Base-by-base conservation (phyloP, 2,797 vertebrate genomes). In the Sebastolobus altivelis region DNA sequence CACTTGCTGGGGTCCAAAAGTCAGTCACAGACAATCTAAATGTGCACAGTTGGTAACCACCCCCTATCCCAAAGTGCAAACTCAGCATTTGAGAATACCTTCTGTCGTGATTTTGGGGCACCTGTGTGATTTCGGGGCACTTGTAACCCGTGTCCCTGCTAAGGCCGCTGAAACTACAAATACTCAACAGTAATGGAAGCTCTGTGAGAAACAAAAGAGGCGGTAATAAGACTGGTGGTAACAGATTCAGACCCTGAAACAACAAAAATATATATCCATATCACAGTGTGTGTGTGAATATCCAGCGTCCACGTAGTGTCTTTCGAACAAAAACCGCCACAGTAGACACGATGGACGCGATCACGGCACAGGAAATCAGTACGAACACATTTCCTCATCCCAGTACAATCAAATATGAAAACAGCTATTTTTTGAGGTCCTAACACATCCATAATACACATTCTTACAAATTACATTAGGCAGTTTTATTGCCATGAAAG, bases 91-190 rank as follows among this genome's bases (percentile, higher is more conserved):
- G 52, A 86, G 60, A 84, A 86, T 13, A 88, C 74, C 77, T 75
- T 87, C 83, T 79, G 85, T 75, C 6, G 66, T 77, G 67, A 84
- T 80, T 87, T 80, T 22, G 71, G 82, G 46, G 20, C 46, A 52
- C 46, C 46, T 52, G 31, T 31, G 31, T 31, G 31, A 31, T 31
- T 31, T 31, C 5, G 2, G 31, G 83, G 73, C 81, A 91, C 79
- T 77, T 88, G 84, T 73, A 80, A 89, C 71, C 55, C 16, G 5
- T 65, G 74, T 65, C 63, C 82, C 65, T 58, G 61, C 70, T 84
- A 90, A 93, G 93, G 90, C 87, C 91, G 87, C 91, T 90, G 80
- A 91, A 88, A 86, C 84, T 84, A 93, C 84, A 72, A 90, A 93
- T 65, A 93, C 86, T 85, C 77, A 81, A 88, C 75, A 90, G 87